Evolutionary conservation across 2,888 invertebrate genomes (phyloP), one percentile per base, ranked within the genome.

Genomic region (Limnephilus marmoratus): DNA sequence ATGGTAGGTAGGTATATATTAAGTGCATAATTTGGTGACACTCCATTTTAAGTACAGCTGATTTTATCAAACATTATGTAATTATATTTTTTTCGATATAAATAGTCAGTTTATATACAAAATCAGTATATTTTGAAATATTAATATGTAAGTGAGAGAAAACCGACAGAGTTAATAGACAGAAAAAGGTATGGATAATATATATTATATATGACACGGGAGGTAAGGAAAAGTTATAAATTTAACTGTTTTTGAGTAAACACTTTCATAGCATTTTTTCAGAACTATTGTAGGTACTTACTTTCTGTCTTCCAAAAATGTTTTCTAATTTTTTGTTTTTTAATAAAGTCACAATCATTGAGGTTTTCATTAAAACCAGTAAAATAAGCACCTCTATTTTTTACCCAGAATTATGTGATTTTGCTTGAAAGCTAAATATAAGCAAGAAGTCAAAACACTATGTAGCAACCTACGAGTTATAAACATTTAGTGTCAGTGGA

Each of bases 391-490:
- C 24, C 18, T 68, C 7, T 68, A 24, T 68, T 68, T 68, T 68
- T 68, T n/a, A 68, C 24, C n/a, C 68, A 9, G 68, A 68, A 68
- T 24, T 68, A 0, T 15, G 34, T 82, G 82, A 82, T 82, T 82
- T 82, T 34, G 34, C 82, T 31, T 82, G 82, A 82, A 34, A 34
- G 82, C 34, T 18, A 82, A 13, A 82, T 31, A 82, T 34, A 34
- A 82, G 34, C 82, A 82, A 34, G 31, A 82, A 82, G 82, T 82
- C 82, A 82, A 82, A 82, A 82, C 82, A 82, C 29, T 34, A 82
- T 82, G 82, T 82, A 82, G 34, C 82, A 31, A 82, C 29, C 31
- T 82, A 18, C 31, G 18, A 18, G 15, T 34, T 18, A 7, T 82
- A 82, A 82, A 82, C 82, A 82, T 82, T 82, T 24, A 31, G 82